phyloP scores from a whole-genome alignment of 2,888 invertebrate species.

The Nebria brevicollis region DNA sequence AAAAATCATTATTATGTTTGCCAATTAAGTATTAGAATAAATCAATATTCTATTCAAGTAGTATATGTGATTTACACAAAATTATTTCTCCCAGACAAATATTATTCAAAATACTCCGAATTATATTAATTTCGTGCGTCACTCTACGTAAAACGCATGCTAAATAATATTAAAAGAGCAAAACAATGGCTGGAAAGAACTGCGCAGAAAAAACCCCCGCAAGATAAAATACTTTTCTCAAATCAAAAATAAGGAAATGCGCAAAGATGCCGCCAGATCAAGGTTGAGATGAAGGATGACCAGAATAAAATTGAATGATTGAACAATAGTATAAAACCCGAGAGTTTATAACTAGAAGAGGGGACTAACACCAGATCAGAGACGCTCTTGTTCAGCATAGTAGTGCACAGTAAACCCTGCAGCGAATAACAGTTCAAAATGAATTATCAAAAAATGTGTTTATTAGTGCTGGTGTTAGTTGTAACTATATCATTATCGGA shows the following conservation, averaged over 20 bases:
- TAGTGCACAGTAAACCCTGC: slow-evolving; percentile 32
- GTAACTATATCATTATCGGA: slow-evolving; percentile 5
- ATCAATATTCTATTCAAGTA: background rate
- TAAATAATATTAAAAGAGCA: background rate
- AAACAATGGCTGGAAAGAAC: background rate
- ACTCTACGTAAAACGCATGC: background rate
- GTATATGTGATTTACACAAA: background rate
- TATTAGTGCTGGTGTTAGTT: slow-evolving; percentile 22
- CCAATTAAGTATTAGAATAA: background rate
- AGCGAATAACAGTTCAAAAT: slow-evolving; percentile 23
- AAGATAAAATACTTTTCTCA: slow-evolving; percentile 15
- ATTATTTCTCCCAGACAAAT: background rate
- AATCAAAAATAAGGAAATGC: slow-evolving; percentile 32
- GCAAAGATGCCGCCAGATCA: slow-evolving; percentile 25
- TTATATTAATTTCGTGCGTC: slow-evolving; percentile 1
- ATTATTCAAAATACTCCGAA: background rate
- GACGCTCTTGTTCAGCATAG: slow-evolving; percentile 18
- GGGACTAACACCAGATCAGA: slow-evolving; percentile 17
- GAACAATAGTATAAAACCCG: slow-evolving; percentile 10
- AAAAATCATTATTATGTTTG: background rate
- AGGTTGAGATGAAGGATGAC: slow-evolving; percentile 36
- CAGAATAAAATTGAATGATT: slow-evolving; percentile 25
- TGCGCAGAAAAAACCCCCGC: background rate
- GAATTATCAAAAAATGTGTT: slow-evolving; percentile 23
- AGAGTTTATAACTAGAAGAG: slow-evolving; percentile 30